Base-by-base conservation (phyloP, 2,113 vertebrate genomes). In the Neolamprologus sp. region DNA sequence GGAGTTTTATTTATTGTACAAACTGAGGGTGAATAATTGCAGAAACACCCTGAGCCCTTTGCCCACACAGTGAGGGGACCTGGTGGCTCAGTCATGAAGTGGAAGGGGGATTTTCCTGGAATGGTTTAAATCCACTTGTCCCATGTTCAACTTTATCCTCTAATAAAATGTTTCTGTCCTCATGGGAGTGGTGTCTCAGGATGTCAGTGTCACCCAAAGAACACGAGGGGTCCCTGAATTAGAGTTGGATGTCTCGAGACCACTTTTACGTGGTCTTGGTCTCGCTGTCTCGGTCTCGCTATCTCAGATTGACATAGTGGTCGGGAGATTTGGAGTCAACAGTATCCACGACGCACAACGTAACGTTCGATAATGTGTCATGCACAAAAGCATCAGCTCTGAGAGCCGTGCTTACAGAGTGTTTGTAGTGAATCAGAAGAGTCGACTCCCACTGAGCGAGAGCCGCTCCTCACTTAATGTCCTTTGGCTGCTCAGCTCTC, bases 381-480 rank as follows among this genome's bases (percentile, higher is more conserved):
- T 54, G n/a, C n/a, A n/a, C 53, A 55, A 55, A 55, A 55, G 54
- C 11, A 2, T 55, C 6, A 55, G 21, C 53, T 55, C 53, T 55
- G 0, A 7, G 2, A 55, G 53, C 4, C 6, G 6, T 3, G n/a
- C 6, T 54, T 23, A 54, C 0, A 54, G 10, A 54, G n/a, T 0
- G 51, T 47, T 17, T 47, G 45, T 3, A 49, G 45, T 49, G 45
- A 47, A 47, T 47, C 45, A 47, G 45, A 47, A 17, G 45, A 49
- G 16, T 49, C 16, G 16, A 47, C 14, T 47, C 45, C 45, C 2
- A 47, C 7, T 16, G 45, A 47, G 45, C 45, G 14, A 47, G 45
- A 47, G 14, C 45, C 1, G 45, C 45, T 47, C 45, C 45, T 49
- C 16, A 49, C 45, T 17, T 47, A 49, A 49, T 49, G 0, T 49